Base-by-base conservation (phyloP, 2,797 vertebrate genomes). In the Neosilurus hyrtlii region DNA sequence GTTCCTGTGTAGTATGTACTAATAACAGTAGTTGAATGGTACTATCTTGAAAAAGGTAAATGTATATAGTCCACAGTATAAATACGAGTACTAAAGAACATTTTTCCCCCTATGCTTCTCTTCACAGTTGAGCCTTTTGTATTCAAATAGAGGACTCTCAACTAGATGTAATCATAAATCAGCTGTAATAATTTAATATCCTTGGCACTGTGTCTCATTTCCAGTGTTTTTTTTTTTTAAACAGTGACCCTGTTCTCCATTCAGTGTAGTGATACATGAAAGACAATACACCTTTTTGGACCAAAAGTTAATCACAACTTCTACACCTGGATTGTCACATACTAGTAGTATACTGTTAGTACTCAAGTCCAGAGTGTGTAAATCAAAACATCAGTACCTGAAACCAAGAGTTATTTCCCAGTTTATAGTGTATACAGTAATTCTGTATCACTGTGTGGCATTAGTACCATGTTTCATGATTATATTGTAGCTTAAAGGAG, bases 191-290 rank as follows among this genome's bases (percentile, higher is more conserved):
- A 37, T 73, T 22, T 11, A 5, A 52, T 16, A 74, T 59, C 37
- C 74, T 68, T 54, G 82, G 74, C 73, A 49, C 7, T 22, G n/a
- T 51, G 61, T 66, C 35, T 71, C 22, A n/a, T 61, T 80, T 80
- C 9, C 59, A 80, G 16, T 37, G 56, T 74, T 30, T 30, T 30
- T 30, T 30, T 30, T 30, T 30, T 30, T 30, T 30, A 30, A 52
- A 78, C 37, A 54, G 43, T 37, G 57, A 83, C 82, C 76, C 70
- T 80, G 83, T 84, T 80, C 18, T 84, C 43, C 24, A 35, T 54
- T 65, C 78, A 79, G 70, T 73, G 70, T 74, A 80, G 51, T 51
- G 24, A 26, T 16, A 37, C 5, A 49, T 56, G 20, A 15, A 43
- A n/a, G 24, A 63, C 24, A n/a, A 24, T 16, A 61, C 5, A 16